These are phyloP conservation scores for Pyrgus malvae DNA, from an alignment of 2,888 invertebrate species.

Conservation along the genomic window DNA sequence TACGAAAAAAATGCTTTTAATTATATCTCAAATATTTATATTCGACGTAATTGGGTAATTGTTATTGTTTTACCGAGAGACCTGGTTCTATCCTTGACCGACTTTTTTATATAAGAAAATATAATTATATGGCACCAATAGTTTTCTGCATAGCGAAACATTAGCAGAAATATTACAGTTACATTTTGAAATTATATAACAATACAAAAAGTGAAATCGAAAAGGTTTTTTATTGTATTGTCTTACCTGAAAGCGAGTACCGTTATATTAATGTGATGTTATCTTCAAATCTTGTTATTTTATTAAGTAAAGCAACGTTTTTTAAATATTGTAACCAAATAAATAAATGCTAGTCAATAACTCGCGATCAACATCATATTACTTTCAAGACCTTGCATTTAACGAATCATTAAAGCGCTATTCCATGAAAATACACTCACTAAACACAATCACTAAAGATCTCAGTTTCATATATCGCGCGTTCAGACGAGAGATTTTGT, in stretches of 20 bases:
- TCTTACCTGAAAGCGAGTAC: constrained; percentile 15
- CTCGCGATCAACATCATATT: constrained; percentile 11
- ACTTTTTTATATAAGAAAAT: no score
- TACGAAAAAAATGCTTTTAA: constrained; percentile 35
- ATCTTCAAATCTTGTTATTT: neutral
- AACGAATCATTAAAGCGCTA: neutral
- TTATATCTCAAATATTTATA: constrained; percentile 6
- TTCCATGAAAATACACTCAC: no score
- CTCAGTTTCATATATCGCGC: no score
- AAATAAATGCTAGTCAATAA: constrained; percentile 23
- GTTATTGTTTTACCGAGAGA: neutral
- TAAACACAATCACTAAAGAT: no score
- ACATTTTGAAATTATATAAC: no score
- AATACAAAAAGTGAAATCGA: no score
- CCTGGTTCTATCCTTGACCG: constrained; percentile 4
- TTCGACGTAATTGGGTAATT: neutral
- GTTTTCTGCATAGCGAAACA: no score
- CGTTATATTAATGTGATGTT: constrained; percentile 14
- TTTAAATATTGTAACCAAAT: constrained; percentile 16
- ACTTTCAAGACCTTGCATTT: neutral
- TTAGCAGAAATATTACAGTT: no score
- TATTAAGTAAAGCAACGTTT: constrained; percentile 3
- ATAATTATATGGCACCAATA: no score
- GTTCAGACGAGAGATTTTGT: no score
- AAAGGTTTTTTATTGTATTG: no score